Conservation (phyloP, 2,113 vertebrate genomes). For the Psittacus erithacus region DNA sequence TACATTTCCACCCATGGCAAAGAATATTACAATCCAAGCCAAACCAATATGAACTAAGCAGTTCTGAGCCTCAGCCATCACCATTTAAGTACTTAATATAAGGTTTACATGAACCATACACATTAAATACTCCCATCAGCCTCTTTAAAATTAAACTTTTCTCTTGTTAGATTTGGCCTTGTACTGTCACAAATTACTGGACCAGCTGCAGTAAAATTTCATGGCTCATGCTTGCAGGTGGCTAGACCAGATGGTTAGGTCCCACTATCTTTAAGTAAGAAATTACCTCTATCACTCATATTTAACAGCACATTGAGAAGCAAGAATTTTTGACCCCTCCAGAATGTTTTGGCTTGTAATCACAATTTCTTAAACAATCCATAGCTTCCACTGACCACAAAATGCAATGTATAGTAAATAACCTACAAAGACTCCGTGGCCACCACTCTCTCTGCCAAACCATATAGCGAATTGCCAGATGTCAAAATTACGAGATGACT, state of each 20-base stretch:
- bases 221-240: not conserved
- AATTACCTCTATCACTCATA: not conserved
- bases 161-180: not conserved
- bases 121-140: not conserved
- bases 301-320: not conserved
- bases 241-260: not conserved
- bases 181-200: not conserved
- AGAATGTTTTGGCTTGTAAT: not conserved
- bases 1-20: not conserved
- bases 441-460: constrained; percentile 93
- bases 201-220: not conserved
- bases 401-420: not conserved
- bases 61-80: not conserved
- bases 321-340: not conserved
- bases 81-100: not conserved
- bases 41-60: not conserved
- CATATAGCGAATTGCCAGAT: constrained; percentile 85
- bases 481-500: constrained; percentile 93
- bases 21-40: not conserved
- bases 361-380: not conserved
- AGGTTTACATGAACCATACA: not conserved
- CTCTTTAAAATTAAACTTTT: not conserved
- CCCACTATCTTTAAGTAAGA: not conserved
- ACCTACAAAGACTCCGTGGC: constrained; percentile 98
- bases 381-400: not conserved